phyloP scores from a whole-genome alignment of 2,888 invertebrate genomes.

The Hirtodrosophila histrioides region DNA sequence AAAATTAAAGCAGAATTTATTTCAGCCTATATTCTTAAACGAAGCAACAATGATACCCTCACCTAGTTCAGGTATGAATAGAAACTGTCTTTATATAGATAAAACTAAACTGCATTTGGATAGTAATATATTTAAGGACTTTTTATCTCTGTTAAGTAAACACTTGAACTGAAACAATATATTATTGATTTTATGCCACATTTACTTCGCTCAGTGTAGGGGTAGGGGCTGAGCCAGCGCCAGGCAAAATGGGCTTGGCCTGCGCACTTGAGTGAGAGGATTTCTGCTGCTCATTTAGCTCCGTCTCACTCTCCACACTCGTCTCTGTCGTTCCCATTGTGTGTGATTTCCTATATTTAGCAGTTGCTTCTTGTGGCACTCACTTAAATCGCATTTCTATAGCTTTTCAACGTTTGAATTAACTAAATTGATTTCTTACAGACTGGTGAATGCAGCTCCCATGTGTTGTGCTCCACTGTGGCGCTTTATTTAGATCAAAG shows the following conservation, averaged over 20 bases:
- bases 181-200: background rate
- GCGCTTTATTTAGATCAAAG: conserved; percentile 6
- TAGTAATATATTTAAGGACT: too few relatives aligned
- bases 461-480: conserved; percentile 13
- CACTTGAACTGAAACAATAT: too few relatives aligned
- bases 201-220: conserved; percentile 32
- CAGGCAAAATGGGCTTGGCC: conserved; percentile 70
- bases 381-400: conserved; percentile 43
- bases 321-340: conserved; percentile 26
- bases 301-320: conserved; percentile 29
- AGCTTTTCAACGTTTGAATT: conserved; percentile 49
- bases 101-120: too few relatives aligned
- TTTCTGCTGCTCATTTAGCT: conserved; percentile 51
- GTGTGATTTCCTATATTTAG: conserved; percentile 47
- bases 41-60: too few relatives aligned
- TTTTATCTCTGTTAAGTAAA: background rate
- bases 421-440: conserved; percentile 56
- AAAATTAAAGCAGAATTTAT: too few relatives aligned
- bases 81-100: too few relatives aligned
- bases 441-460: conserved; percentile 17
- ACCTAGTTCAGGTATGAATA: too few relatives aligned
- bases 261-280: conserved; percentile 60
- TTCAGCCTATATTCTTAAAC: too few relatives aligned
- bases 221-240: conserved; percentile 34
- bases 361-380: conserved; percentile 46